Evolutionary conservation across 2,113 vertebrate species (phyloP).

Genomic region (Artemisiospiza belli): DNA sequence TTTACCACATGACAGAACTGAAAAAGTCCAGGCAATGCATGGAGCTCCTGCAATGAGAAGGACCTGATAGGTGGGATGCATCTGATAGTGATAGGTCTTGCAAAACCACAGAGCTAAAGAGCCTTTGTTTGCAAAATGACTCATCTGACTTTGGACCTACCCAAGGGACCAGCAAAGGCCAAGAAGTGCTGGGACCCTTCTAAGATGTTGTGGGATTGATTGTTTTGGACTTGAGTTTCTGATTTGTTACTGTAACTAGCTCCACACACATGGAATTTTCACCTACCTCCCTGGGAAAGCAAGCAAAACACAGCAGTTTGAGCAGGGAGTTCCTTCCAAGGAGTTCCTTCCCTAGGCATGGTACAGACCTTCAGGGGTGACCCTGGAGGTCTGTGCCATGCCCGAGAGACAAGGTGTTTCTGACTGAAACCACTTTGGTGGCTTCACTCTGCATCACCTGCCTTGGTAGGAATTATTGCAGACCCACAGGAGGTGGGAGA

Average conservation of each 20-base stretch:
- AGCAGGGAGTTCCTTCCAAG: background rate
- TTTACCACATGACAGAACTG: background rate
- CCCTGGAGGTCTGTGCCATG: background rate
- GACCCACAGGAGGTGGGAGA: background rate
- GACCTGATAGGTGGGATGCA: background rate
- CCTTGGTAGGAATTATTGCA: background rate
- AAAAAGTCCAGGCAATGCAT: background rate
- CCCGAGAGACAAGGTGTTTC: background rate
- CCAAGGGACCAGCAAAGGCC: background rate
- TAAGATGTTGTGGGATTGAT: fast-evolving
- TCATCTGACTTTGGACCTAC: background rate
- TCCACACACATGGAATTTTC: background rate
- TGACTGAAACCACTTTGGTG: background rate
- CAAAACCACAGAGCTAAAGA: background rate
- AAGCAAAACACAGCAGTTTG: background rate
- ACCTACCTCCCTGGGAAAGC: background rate
- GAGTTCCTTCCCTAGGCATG: too few species aligned
- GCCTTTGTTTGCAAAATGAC: background rate
- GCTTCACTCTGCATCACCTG: background rate
- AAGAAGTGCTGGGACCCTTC: background rate
- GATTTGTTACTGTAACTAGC: background rate
- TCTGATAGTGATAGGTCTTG: background rate
- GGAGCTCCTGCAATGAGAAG: background rate
- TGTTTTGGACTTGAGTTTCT: background rate
- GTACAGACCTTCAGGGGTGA: background rate